Evolutionary conservation across 2,113 vertebrate genomes (phyloP).

Genomic region (Mandrillus leucophaeus): DNA sequence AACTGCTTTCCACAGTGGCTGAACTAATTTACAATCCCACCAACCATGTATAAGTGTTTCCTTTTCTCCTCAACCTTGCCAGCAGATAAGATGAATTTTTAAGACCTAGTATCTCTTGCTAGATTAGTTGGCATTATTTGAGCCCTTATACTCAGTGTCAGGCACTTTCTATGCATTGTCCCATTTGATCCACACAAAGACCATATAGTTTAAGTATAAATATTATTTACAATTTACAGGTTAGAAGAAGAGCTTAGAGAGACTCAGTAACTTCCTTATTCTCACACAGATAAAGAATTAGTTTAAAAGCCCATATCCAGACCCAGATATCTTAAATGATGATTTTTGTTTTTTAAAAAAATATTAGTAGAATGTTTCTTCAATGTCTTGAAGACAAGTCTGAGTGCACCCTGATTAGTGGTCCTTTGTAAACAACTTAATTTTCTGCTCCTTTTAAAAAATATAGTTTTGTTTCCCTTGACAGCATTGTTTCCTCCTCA

Average conservation of each 20-base stretch:
- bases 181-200: not conserved
- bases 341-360: not conserved
- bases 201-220: not conserved
- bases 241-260: not conserved
- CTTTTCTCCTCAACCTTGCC: no score
- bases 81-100: not conserved
- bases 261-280: not conserved
- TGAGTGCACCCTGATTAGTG: not conserved
- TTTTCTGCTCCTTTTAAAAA: not conserved
- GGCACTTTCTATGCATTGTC: not conserved
- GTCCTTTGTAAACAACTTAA: not conserved
- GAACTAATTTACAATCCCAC: no score
- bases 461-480: not conserved
- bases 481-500: not conserved
- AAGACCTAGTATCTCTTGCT: not conserved
- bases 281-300: not conserved
- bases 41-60: no score
- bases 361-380: not conserved
- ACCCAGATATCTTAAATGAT: not conserved
- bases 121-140: not conserved
- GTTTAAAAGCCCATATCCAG: not conserved
- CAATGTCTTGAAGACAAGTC: not conserved
- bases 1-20: no score
- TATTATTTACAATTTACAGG: not conserved
- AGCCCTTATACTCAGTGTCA: not conserved